phyloP scores from a whole-genome alignment of 1,140 invertebrate species.

The Pentalonia nigronervosa region DNA sequence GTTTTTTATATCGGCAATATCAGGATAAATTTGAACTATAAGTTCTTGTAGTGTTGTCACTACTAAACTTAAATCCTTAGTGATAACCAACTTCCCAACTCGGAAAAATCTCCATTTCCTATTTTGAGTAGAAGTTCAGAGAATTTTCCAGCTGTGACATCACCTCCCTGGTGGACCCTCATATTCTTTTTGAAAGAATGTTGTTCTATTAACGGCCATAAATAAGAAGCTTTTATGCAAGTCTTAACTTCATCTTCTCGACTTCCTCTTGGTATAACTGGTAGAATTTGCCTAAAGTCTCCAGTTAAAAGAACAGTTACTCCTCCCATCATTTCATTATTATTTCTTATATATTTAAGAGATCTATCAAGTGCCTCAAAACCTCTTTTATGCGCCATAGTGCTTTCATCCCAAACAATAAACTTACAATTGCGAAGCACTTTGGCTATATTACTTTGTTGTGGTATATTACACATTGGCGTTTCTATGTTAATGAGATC shows the following conservation, averaged over 20 bases:
- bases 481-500: slow-evolving; percentile 61
- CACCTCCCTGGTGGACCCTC: background rate
- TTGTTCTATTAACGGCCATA: slow-evolving; percentile 60
- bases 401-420: slow-evolving; percentile 65
- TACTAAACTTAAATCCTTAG: no score
- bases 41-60: no score
- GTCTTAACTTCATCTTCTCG: slow-evolving; percentile 63
- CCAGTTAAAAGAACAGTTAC: slow-evolving; percentile 61
- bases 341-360: slow-evolving; percentile 36
- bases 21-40: background rate
- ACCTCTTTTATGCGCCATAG: slow-evolving; percentile 63
- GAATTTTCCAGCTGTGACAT: no score
- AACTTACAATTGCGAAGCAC: slow-evolving; percentile 60
- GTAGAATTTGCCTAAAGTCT: slow-evolving; percentile 65
- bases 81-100: no score
- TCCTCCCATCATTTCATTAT: slow-evolving; percentile 60
- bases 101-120: no score
- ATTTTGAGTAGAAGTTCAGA: no score
- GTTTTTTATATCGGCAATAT: background rate
- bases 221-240: slow-evolving; percentile 62
- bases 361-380: slow-evolving; percentile 63
- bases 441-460: slow-evolving; percentile 39
- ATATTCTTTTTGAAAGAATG: slow-evolving; percentile 56
- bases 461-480: slow-evolving; percentile 61
- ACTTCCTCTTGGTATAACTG: slow-evolving; percentile 62